Conservation (phyloP, 2,888 invertebrate genomes). For the Ormyrus thymus region DNA sequence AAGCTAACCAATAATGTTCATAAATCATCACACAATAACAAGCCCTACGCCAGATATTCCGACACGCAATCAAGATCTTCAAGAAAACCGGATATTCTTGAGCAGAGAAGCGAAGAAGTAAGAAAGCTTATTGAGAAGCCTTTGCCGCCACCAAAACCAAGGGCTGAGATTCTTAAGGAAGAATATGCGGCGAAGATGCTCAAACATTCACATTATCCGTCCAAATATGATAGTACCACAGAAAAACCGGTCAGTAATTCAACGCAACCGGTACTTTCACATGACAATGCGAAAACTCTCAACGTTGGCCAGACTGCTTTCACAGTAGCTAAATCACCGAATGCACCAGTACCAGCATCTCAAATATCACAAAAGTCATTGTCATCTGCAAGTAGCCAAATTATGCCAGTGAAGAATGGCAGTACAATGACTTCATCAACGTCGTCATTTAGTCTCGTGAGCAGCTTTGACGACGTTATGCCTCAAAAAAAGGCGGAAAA, state of each 20-base stretch:
- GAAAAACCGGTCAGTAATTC: slow-evolving; percentile 56
- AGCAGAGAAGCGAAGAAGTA: slow-evolving; percentile 69
- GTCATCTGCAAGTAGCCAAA: slow-evolving; percentile 51
- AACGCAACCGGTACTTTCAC: slow-evolving; percentile 40
- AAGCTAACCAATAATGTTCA: slow-evolving; percentile 67
- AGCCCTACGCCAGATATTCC: slow-evolving; percentile 65
- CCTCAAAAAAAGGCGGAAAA: slow-evolving; percentile 65
- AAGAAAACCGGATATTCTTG: slow-evolving; percentile 63
- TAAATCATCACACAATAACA: slow-evolving; percentile 63
- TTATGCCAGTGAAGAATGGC: slow-evolving; percentile 58
- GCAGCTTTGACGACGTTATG: slow-evolving; percentile 66
- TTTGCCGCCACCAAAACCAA: slow-evolving; percentile 64
- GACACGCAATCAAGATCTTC: slow-evolving; percentile 49
- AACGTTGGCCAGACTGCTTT: slow-evolving; percentile 52
- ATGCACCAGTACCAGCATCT: slow-evolving; percentile 47
- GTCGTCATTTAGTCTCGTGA: slow-evolving; percentile 58
- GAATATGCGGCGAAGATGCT: slow-evolving; percentile 66
- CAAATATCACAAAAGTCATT: slow-evolving; percentile 55
- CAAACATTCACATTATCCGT: slow-evolving; percentile 67
- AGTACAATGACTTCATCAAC: slow-evolving; percentile 33
- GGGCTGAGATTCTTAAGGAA: slow-evolving; percentile 64
- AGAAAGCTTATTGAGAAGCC: slow-evolving; percentile 71
- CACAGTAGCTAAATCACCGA: slow-evolving; percentile 62
- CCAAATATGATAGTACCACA: slow-evolving; percentile 61
- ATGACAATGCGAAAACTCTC: slow-evolving; percentile 55